Evolutionary conservation across 2,888 invertebrate species (phyloP), one percentile per base, ranked within the genome.

Genomic region (Cephus sareptanus): DNA sequence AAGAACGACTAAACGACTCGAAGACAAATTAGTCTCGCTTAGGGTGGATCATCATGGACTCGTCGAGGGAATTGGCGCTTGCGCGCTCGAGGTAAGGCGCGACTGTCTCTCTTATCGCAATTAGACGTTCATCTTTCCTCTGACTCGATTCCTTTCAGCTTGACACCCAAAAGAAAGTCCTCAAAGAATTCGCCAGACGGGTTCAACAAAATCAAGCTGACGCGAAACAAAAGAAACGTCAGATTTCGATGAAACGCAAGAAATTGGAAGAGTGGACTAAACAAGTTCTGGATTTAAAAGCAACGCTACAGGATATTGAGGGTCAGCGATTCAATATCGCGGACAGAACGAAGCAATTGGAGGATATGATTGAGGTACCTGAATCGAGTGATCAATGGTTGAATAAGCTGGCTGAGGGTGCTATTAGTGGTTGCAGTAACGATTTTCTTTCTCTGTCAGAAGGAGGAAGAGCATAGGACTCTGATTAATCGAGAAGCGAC

Each of bases 261-360:
- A 84, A 88, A 79, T 79, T 81, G 11, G 79, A 85, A 1, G 84
- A 89, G 15, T 77, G 75, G 69, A 80, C 79, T 12, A 84, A 81
- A 73, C 91, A 93, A 92, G 91, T 93, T 1, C 86, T 81, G 73
- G 92, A 92, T 15, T 86, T 94, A 30, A 93, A 93, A 85, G 87
- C 86, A 9, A 94, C 94, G 85, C 80, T 94, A 40, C 85, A 90
- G 9, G 93, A 93, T 2, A 92, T 94, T 1, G 88, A 91, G 69
- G 92, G 93, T 81, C 93, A 93, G 84, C 92, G 93, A 6, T 92
- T 94, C 85, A 93, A 93, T 34, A 92, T 94, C 0, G 93, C 93
- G 70, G 94, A 94, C 85, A 92, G 94, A 56, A 92, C 93, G 0
- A 93, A 92, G 76, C 93, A 94, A 84, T 90, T 95, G 11, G 94